These are phyloP conservation scores for Hemaris fuciformis DNA, from an alignment of 2,888 invertebrate genomes.

Conservation along the genomic window DNA sequence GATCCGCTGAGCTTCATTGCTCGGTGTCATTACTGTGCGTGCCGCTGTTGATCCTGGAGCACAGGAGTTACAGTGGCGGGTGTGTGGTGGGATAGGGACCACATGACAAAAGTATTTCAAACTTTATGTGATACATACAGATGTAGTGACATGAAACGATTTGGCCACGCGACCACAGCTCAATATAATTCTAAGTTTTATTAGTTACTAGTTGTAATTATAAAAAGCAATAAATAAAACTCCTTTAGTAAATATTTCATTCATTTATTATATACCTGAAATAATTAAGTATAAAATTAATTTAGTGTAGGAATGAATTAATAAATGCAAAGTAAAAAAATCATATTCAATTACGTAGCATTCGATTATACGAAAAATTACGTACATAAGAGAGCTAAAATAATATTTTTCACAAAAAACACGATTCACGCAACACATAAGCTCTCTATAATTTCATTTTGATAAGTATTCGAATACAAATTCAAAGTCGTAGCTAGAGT, in stretches of 20 bases:
- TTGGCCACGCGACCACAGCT: too few relatives aligned
- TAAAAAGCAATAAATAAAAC: neutral
- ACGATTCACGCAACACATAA: neutral
- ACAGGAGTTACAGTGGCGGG: too few relatives aligned
- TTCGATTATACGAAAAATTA: neutral
- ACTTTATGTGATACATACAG: too few relatives aligned
- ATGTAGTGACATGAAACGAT: too few relatives aligned
- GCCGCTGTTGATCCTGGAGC: too few relatives aligned
- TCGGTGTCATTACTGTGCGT: too few relatives aligned
- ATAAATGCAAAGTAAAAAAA: constrained; percentile 56
- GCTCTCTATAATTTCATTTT: neutral
- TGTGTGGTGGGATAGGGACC: too few relatives aligned
- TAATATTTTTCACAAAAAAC: neutral
- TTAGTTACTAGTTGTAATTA: constrained; percentile 3
- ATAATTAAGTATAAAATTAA: constrained; percentile 48
- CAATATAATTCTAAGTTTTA: neutral
- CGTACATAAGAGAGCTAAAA: constrained; percentile 4
- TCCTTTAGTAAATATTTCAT: constrained; percentile 20
- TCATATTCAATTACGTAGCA: constrained; percentile 22
- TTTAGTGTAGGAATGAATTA: constrained; percentile 57
- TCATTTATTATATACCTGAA: constrained; percentile 49
- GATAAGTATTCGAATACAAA: neutral
- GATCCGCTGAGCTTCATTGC: too few relatives aligned
- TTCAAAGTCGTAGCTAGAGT: neutral
- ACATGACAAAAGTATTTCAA: too few relatives aligned